Percentiles rank a stretch among this genome's conserved stretches.
Evolutionary conservation across 1,140 invertebrate genomes (phyloP).

Genomic region (Cherax quadricarinatus): DNA sequence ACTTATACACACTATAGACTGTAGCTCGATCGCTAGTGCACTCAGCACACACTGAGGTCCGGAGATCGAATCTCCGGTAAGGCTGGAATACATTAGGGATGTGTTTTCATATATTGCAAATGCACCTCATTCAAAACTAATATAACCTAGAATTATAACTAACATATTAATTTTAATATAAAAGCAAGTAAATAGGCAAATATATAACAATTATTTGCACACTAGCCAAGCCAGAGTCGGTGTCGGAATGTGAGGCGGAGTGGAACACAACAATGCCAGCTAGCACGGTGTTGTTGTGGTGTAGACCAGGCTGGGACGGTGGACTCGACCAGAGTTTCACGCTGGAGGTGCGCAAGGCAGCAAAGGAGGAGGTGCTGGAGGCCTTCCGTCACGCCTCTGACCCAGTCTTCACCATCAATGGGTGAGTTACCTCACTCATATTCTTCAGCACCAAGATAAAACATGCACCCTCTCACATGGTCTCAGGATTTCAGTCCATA

Average conservation of each 20-base stretch:
- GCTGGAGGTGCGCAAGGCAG: conserved; percentile 81
- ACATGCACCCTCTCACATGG: background rate
- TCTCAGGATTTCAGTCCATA: too few species aligned
- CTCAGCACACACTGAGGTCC: too few species aligned
- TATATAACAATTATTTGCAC: background rate
- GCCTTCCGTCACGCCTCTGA: conserved; percentile 54
- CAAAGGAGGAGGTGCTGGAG: conserved; percentile 50
- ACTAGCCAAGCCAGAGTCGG: conserved; percentile 87
- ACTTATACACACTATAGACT: too few species aligned
- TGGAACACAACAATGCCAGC: conserved; percentile 84
- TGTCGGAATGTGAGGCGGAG: conserved; percentile 88
- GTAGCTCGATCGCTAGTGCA: too few species aligned
- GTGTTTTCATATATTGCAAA: too few species aligned
- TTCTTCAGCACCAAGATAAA: background rate
- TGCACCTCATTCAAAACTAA: background rate
- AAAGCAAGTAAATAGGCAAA: too few species aligned
- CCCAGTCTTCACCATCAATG: conserved; percentile 83
- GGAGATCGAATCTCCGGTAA: too few species aligned
- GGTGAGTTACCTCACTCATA: background rate
- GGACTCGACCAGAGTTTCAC: conserved; percentile 89
- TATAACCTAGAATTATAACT: too few species aligned
- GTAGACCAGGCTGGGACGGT: conserved; percentile 86
- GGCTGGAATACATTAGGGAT: too few species aligned
- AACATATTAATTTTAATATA: too few species aligned
- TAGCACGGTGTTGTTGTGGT: conserved; percentile 84